These are phyloP conservation scores for Limenitis camilla DNA, from an alignment of 2,888 invertebrate genomes.

Conservation along the genomic window DNA sequence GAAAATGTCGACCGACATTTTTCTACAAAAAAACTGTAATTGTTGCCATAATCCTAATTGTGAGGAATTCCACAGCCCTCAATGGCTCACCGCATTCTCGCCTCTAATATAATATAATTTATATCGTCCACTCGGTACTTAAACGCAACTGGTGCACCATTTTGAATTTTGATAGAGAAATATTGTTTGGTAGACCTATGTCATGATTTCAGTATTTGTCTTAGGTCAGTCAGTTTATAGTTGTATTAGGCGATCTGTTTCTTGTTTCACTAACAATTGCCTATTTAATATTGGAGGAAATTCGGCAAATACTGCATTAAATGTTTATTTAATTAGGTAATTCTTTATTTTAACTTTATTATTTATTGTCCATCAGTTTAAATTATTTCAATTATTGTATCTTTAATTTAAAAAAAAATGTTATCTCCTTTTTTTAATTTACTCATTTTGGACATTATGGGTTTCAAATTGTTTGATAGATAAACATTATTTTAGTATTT, in stretches of 20 bases:
- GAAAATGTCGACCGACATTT: neutral
- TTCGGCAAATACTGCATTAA: too few species aligned
- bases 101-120: slow-evolving; percentile 19
- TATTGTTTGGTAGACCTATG: neutral
- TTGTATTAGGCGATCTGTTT: neutral
- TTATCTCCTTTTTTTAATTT: too few species aligned
- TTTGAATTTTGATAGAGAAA: slow-evolving; percentile 11
- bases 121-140: slow-evolving; percentile 16
- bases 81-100: slow-evolving; percentile 16
- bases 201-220: neutral
- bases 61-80: slow-evolving; percentile 2
- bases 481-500: too few species aligned
- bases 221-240: neutral
- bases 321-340: too few species aligned
- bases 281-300: too few species aligned
- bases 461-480: too few species aligned
- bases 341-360: too few species aligned
- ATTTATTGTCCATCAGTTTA: too few species aligned
- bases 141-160: slow-evolving; percentile 15
- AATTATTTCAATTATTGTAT: too few species aligned
- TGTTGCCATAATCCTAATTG: slow-evolving; percentile 6
- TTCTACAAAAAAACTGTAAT: neutral
- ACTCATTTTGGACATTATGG: too few species aligned
- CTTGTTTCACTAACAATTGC: too few species aligned
- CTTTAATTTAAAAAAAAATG: too few species aligned